Percentiles rank a stretch among this genome's conserved stretches.
Conservation (phyloP, 2,113 vertebrate genomes). For the Engraulis encrasicolus region DNA sequence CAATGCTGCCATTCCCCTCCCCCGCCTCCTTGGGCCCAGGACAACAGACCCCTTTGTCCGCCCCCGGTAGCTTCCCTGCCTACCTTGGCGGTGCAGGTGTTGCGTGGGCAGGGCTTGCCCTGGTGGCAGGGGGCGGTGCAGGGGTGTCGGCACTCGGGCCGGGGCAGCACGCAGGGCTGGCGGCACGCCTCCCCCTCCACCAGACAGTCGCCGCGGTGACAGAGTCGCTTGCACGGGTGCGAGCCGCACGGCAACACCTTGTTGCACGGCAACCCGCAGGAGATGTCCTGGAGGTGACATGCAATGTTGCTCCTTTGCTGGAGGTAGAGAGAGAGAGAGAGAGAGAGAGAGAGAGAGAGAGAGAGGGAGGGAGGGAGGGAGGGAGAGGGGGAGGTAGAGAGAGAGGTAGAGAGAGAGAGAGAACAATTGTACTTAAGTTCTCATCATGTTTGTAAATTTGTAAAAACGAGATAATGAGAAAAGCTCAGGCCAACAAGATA, state of each 20-base stretch:
- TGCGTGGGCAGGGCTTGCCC: slow-evolving; percentile 80
- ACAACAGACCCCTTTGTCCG: too few species aligned
- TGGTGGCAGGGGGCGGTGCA: slow-evolving; percentile 90
- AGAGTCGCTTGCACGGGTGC: slow-evolving; percentile 92
- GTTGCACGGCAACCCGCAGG: slow-evolving; percentile 90
- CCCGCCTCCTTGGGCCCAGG: too few species aligned
- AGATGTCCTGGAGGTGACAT: slow-evolving; percentile 95
- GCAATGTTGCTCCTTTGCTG: slow-evolving; percentile 96
- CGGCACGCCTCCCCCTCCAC: slow-evolving; percentile 81
- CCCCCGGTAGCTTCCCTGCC: neutral
- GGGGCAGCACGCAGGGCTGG: slow-evolving; percentile 84
- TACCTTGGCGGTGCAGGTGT: slow-evolving; percentile 88
- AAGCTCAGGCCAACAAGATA: too few species aligned
- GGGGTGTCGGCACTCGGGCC: slow-evolving; percentile 88
- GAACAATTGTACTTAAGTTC: neutral
- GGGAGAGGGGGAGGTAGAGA: neutral
- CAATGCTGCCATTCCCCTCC: too few species aligned
- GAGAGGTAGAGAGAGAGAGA: neutral
- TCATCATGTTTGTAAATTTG: too few species aligned
- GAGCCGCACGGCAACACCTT: slow-evolving; percentile 85
- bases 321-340: neutral
- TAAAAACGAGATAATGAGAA: too few species aligned
- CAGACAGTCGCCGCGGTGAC: slow-evolving; percentile 91
- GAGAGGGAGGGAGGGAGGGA: neutral
- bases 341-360: neutral